Percentiles rank a stretch among this genome's conserved stretches.
Conservation (phyloP, 1,140 invertebrate species). For the Trichonephila clavipes region DNA sequence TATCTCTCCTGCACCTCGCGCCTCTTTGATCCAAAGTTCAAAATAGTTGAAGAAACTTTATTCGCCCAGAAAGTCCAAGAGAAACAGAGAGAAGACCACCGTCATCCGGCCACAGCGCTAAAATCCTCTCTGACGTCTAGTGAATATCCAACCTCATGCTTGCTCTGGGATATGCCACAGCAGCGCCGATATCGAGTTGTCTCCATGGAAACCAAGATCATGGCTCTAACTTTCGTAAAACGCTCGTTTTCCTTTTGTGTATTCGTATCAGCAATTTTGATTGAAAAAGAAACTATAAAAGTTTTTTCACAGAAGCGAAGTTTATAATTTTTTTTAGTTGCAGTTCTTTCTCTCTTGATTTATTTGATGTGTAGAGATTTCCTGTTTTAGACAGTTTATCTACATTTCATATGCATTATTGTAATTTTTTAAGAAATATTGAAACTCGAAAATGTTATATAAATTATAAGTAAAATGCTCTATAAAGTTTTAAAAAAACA, state of each 20-base stretch:
- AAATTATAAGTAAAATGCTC: no score
- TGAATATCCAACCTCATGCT: background rate
- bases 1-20: background rate
- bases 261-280: background rate
- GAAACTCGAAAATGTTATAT: no score
- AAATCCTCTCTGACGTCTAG: background rate
- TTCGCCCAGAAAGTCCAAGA: background rate
- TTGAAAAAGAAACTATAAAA: background rate
- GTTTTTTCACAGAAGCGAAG: background rate
- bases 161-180: background rate
- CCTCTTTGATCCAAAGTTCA: background rate
- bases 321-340: no score
- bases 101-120: background rate
- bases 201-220: background rate
- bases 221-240: background rate
- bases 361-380: no score
- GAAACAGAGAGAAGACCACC: background rate
- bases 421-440: no score
- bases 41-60: background rate
- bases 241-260: background rate
- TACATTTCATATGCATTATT: no score
- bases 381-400: no score
- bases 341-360: no score
- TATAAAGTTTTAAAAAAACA: no score
- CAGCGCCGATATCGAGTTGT: constrained; percentile 14